Base-by-base conservation (phyloP, 2,113 vertebrate genomes). In the Mixornis gularis region DNA sequence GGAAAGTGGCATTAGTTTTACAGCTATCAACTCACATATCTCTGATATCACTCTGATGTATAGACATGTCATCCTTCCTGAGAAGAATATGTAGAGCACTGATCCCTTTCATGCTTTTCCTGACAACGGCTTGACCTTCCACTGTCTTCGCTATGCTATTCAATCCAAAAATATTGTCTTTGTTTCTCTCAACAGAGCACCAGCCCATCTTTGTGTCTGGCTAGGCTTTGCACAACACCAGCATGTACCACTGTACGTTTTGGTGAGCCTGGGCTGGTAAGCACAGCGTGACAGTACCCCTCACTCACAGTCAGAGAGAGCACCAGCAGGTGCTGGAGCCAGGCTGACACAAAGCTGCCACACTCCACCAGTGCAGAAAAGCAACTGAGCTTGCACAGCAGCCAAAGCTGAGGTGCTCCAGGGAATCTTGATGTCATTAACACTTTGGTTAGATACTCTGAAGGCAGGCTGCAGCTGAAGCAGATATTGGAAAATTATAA, bases 211-310 rank as follows among this genome's bases (percentile, higher is more conserved):
- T 56, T 3, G 1, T 49, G 34, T 76, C 38, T 8, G 8, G n/a
- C 71, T 24, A 10, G 27, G 7, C 43, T 68, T 44, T 48, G 32
- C 43, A 19, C 6, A 74, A n/a, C 52, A 32, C 27, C 32, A 69
- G 24, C 14, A 3, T 1, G 6, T n/a, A 1, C 34, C 52, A 6
- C 32, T 13, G 10, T 4, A 15, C 0, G 1, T 49, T 59, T 26
- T 60, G 22, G 32, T 38, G 52, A 53, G 34, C 29, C 58, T 53
- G 56, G 41, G 44, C 34, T 74, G 79, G 17, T 24, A 13, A 77
- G 29, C 11, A 8, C 34, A 12, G 46, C 8, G 0, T 7, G 30
- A 8, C 2, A 2, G 46, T 6, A 14, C 34, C 60, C 13, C 26
- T 74, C 60, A n/a, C 29, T 21, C 0, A 0, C 6, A 38, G 3